Conservation (phyloP, 92 coral and sea anemone genomes). For the Scolanthus callimorphus region DNA sequence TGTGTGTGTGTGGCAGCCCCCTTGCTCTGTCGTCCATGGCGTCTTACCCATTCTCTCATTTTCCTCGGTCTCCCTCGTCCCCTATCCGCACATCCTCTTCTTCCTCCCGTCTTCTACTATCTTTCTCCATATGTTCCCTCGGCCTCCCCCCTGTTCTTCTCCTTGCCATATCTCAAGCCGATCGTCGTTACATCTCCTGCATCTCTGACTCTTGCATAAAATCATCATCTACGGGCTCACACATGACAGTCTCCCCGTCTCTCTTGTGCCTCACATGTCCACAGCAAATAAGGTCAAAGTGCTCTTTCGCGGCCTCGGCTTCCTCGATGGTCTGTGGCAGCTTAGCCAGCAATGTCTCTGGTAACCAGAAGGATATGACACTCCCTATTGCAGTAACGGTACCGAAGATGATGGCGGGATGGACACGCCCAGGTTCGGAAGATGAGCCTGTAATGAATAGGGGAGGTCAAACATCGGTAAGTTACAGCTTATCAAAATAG, state of each 20-base stretch:
- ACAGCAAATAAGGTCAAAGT: background rate
- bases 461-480: background rate
- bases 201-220: background rate
- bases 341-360: slow-evolving; percentile 1
- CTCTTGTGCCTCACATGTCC: background rate
- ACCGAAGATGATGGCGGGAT: slow-evolving; percentile 2
- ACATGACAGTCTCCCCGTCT: background rate
- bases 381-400: background rate
- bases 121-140: too few species aligned
- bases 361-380: background rate
- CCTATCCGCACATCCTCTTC: too few species aligned
- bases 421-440: background rate
- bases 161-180: too few species aligned
- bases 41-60: too few species aligned
- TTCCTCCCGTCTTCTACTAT: too few species aligned
- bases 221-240: background rate
- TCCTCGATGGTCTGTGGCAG: background rate
- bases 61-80: too few species aligned
- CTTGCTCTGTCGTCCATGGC: too few species aligned
- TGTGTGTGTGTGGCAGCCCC: too few species aligned
- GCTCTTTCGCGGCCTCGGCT: slow-evolving; percentile 2
- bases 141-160: too few species aligned
- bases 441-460: background rate
- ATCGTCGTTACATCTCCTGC: too few species aligned
- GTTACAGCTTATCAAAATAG: too few species aligned